Percentiles rank a stretch among this genome's conserved stretches.
Evolutionary conservation across 1,140 invertebrate genomes (phyloP).

Genomic region (Stegodyphus mimosarum): DNA sequence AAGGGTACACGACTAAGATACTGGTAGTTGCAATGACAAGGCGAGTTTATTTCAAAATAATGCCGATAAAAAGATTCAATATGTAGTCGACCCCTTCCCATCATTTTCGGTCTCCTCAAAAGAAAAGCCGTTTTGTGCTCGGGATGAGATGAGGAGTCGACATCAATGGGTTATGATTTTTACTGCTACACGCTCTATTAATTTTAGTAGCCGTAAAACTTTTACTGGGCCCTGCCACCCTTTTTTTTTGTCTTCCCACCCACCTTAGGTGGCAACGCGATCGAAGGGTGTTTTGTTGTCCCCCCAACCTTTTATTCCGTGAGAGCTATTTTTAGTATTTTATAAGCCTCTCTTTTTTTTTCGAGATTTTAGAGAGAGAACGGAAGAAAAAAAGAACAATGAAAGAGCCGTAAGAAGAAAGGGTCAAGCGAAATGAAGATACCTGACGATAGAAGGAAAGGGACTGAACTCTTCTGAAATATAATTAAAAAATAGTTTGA

Average conservation of each 20-base stretch:
- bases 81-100: conserved; percentile 2
- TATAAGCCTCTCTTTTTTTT: conserved; percentile 25
- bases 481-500: no score
- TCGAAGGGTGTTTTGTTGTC: conserved; percentile 38
- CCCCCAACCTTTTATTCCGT: conserved; percentile 29
- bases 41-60: no score
- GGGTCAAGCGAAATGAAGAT: neutral
- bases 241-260: conserved; percentile 5
- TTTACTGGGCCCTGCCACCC: conserved; percentile 18
- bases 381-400: neutral
- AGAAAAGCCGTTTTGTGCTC: conserved; percentile 49
- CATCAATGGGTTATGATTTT: conserved; percentile 62
- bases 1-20: no score
- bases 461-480: neutral
- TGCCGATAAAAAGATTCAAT: neutral
- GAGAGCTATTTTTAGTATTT: conserved; percentile 41
- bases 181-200: conserved; percentile 60
- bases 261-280: conserved; percentile 34
- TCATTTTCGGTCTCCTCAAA: conserved; percentile 5
- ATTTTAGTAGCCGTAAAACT: conserved; percentile 62
- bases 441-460: no score
- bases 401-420: no score
- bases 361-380: neutral
- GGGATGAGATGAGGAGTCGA: conserved; percentile 50
- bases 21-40: no score